Conservation (phyloP, 2,797 vertebrate species). For the Artibeus jamaicensis region DNA sequence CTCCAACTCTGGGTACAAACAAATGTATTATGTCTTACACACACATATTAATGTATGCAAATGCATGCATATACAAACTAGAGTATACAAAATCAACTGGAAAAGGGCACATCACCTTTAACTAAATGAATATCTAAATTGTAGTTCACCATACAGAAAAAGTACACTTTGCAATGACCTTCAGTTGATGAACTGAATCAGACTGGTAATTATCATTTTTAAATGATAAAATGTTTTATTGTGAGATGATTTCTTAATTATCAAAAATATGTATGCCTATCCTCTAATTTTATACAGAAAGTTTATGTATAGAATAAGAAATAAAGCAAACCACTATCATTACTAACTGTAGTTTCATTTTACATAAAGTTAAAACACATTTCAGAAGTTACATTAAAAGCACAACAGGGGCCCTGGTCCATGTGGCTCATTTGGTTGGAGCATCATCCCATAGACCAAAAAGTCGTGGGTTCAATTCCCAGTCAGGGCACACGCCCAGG, state of each 20-base stretch:
- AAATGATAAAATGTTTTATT: slow-evolving; percentile 3
- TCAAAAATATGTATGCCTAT: not conserved
- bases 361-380: not conserved
- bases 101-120: not conserved
- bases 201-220: not conserved
- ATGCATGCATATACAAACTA: not conserved
- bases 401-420: not conserved
- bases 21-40: not conserved
- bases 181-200: slow-evolving; percentile 22
- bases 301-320: not conserved
- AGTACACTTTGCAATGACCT: not conserved
- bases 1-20: not conserved
- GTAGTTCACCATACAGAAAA: not conserved
- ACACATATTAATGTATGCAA: not conserved
- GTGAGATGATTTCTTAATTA: not conserved
- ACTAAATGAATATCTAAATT: not conserved
- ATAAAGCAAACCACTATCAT: not conserved
- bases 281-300: not conserved
- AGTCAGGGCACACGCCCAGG: no score
- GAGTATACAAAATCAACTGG: not conserved
- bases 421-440: not conserved
- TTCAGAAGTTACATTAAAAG: slow-evolving; percentile 28
- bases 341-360: not conserved
- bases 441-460: no score
- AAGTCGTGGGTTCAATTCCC: no score